These are phyloP conservation scores for Prunella strophiata DNA, from an alignment of 2,797 vertebrate genomes.

Conservation along the genomic window DNA sequence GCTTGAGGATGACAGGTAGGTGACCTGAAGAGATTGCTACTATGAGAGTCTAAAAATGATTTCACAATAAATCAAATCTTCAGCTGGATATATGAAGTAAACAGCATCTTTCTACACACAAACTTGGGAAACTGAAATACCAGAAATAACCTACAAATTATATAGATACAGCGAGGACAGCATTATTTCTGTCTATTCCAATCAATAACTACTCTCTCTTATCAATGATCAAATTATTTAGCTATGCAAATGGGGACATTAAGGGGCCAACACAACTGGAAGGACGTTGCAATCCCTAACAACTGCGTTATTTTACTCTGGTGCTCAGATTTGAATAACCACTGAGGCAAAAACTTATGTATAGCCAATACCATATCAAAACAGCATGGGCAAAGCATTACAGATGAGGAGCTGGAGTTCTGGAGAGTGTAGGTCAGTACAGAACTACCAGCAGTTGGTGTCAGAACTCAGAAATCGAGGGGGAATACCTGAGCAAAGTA, in stretches of 20 bases:
- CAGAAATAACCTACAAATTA: slow-evolving; percentile 19
- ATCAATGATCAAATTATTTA: slow-evolving; percentile 10
- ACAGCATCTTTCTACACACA: neutral
- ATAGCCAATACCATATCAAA: neutral
- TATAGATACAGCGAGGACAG: neutral
- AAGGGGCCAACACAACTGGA: neutral
- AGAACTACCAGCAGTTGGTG: neutral
- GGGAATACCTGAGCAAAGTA: neutral
- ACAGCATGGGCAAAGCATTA: neutral
- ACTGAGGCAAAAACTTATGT: neutral
- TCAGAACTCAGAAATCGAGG: neutral
- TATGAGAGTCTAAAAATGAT: neutral
- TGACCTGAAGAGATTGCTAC: neutral
- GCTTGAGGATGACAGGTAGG: neutral
- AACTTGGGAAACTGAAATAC: neutral
- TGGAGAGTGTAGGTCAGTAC: neutral
- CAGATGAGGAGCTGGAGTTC: neutral
- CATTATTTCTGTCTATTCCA: neutral
- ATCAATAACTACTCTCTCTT: neutral
- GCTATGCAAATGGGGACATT: neutral
- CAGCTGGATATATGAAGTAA: neutral
- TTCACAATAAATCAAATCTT: neutral
- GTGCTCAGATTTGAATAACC: neutral
- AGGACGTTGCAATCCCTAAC: neutral
- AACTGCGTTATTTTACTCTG: neutral